These are phyloP conservation scores for Trogon melanurus DNA, from an alignment of 2,113 vertebrate species.

Conservation along the genomic window DNA sequence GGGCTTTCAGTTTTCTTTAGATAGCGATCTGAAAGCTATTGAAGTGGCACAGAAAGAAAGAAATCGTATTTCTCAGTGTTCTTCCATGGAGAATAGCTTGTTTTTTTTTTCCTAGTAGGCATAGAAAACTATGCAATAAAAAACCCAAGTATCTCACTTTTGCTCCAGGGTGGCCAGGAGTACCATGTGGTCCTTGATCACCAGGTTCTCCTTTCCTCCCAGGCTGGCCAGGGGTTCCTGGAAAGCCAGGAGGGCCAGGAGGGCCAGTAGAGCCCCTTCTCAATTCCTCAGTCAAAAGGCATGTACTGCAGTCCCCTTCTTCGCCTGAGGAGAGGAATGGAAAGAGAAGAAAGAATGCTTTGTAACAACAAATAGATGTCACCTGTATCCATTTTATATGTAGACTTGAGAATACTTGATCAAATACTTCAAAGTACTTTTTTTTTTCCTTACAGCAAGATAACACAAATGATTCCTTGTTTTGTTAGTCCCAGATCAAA, in stretches of 20 bases:
- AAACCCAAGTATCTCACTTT: slow-evolving; percentile 66
- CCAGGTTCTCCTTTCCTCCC: slow-evolving; percentile 76
- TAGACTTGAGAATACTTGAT: not conserved
- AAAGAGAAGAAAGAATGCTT: not conserved
- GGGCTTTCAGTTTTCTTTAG: not conserved
- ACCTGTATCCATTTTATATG: not conserved
- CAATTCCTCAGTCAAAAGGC: slow-evolving; percentile 45
- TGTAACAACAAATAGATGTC: not conserved
- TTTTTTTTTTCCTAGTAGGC: not conserved
- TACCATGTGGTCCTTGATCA: slow-evolving; percentile 81
- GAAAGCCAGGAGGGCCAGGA: slow-evolving; percentile 75
- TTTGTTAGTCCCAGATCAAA: not conserved
- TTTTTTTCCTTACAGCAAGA: not conserved
- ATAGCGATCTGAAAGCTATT: not conserved
- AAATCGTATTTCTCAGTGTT: not conserved
- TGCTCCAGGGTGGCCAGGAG: slow-evolving; percentile 77
- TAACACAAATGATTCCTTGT: not conserved
- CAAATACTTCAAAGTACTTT: not conserved
- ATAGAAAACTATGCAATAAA: not conserved
- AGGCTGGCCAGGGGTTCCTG: slow-evolving; percentile 65
- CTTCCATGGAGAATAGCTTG: not conserved
- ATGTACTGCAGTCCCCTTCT: slow-evolving; percentile 73
- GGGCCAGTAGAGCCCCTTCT: slow-evolving; percentile 61
- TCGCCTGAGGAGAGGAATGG: slow-evolving; percentile 66
- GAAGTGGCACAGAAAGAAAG: not conserved